Evolutionary conservation across 2,113 vertebrate species (phyloP).

Genomic region (Odontesthes bonariensis): DNA sequence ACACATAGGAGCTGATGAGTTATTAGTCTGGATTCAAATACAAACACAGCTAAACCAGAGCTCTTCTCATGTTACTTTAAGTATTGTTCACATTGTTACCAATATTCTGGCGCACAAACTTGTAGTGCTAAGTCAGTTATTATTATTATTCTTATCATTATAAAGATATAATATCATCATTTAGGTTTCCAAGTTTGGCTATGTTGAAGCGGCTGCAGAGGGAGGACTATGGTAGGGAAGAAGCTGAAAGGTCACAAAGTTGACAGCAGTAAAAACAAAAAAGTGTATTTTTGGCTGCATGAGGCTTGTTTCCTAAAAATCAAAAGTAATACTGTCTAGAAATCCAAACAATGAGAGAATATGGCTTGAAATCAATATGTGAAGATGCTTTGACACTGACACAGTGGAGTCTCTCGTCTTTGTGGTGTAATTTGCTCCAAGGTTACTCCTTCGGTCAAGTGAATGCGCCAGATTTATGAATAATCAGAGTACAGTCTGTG

Average conservation of each 20-base stretch:
- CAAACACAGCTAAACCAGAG: conserved; percentile 46
- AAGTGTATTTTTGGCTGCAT: conserved; percentile 16
- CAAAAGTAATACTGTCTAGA: conserved; percentile 22
- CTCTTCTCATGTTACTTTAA: conserved; percentile 40
- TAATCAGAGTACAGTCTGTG: conserved; percentile 73
- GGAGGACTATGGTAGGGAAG: background rate
- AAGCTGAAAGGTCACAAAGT: conserved; percentile 26
- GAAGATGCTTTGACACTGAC: conserved; percentile 28
- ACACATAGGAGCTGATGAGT: conserved; percentile 48
- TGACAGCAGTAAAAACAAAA: background rate
- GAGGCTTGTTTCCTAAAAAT: conserved; percentile 29
- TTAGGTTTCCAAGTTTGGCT: conserved; percentile 9
- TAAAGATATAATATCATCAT: background rate
- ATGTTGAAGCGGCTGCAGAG: conserved; percentile 5
- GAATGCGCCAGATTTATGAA: conserved; percentile 66
- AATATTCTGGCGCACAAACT: conserved; percentile 14
- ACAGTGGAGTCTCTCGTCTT: conserved; percentile 26
- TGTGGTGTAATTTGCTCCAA: conserved; percentile 37
- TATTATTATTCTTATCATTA: background rate
- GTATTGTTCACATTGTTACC: conserved; percentile 39
- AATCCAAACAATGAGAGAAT: conserved; percentile 22
- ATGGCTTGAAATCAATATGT: conserved; percentile 32
- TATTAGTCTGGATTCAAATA: conserved; percentile 61
- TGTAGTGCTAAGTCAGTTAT: conserved; percentile 2
- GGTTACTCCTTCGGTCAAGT: conserved; percentile 42